phyloP scores from a whole-genome alignment of 2,888 invertebrate genomes.

The Buathra laborator region DNA sequence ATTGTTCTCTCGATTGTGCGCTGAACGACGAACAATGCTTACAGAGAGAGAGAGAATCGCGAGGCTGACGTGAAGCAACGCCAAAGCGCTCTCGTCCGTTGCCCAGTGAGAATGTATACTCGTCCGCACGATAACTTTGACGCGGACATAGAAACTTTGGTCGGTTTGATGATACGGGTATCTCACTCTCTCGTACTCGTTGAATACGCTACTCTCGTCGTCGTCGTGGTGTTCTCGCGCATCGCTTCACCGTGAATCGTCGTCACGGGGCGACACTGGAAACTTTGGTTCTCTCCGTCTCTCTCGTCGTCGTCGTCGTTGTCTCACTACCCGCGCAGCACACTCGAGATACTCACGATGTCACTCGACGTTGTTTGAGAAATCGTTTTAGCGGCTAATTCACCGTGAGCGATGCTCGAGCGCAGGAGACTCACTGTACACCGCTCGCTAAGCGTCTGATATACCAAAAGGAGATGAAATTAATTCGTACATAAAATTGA shows the following conservation, averaged over 20 bases:
- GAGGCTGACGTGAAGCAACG: no score
- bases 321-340: constrained; percentile 16
- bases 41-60: constrained; percentile 35
- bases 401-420: constrained; percentile 63
- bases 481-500: constrained; percentile 4
- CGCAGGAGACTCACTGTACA: constrained; percentile 27
- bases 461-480: constrained; percentile 14
- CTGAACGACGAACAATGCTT: constrained; percentile 52
- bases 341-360: constrained; percentile 26
- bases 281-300: constrained; percentile 31
- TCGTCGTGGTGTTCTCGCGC: constrained; percentile 41
- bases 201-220: constrained; percentile 30
- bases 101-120: constrained; percentile 51
- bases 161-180: constrained; percentile 61
- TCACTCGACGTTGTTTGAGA: constrained; percentile 59
- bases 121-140: constrained; percentile 60
- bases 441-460: constrained; percentile 23
- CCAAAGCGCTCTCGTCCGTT: neutral
- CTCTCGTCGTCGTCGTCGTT: constrained; percentile 48
- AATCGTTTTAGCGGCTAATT: constrained; percentile 66
- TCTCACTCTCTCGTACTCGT: constrained; percentile 23
- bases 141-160: constrained; percentile 64
- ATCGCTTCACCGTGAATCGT: constrained; percentile 53
- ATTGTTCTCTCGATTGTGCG: constrained; percentile 76
- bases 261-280: constrained; percentile 39